phyloP scores from a whole-genome alignment of 1,140 invertebrate species.

The Apis mellifera region Amel_HAv3.1 CM009939.2:9590501-9591000 shows the following conservation, averaged over 20 bases:
- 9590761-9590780: constrained; percentile 45
- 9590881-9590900: background rate
- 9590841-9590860: constrained; percentile 29
- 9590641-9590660: constrained; percentile 14
- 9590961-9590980: too few relatives aligned
- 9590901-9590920: background rate
- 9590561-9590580: background rate
- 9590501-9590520: background rate
- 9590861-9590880: background rate
- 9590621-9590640: constrained; percentile 33
- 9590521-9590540: background rate
- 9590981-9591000: too few relatives aligned
- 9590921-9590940: background rate
- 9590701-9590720: constrained; percentile 69
- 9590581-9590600: background rate
- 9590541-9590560: background rate
- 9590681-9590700: constrained; percentile 71
- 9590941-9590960: background rate
- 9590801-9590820: constrained; percentile 42
- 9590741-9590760: constrained; percentile 53
- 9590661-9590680: background rate
- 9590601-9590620: background rate
- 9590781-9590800: constrained; percentile 30
- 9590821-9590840: background rate
- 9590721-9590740: constrained; percentile 77